These are phyloP conservation scores for Papilio polytes DNA, from an alignment of 1,140 invertebrate species.

Conservation along the genomic window DNA sequence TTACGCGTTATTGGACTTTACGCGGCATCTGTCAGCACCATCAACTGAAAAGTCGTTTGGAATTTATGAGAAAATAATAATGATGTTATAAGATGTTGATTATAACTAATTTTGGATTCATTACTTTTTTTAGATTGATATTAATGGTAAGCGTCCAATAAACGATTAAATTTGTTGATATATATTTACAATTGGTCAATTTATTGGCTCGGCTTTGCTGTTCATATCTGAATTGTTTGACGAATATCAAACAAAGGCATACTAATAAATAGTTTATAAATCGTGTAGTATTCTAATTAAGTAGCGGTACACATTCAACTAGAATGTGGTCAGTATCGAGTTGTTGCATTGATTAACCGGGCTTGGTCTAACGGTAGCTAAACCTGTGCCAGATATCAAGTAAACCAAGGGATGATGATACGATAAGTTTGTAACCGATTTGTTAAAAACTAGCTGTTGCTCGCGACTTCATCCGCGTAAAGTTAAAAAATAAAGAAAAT, in stretches of 20 bases:
- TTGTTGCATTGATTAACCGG: constrained; percentile 51
- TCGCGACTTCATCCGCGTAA: too few species aligned
- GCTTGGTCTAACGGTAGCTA: constrained; percentile 56
- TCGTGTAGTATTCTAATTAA: constrained; percentile 41
- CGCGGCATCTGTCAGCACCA: constrained; percentile 27
- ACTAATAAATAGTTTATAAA: not conserved
- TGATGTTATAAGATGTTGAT: constrained; percentile 14
- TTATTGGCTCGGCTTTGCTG: too few species aligned
- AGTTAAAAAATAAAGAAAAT: too few species aligned
- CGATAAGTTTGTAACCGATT: constrained; percentile 35
- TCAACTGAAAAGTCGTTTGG: constrained; percentile 25
- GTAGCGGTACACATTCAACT: constrained; percentile 50
- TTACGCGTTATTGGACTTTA: constrained; percentile 35
- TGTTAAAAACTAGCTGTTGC: not conserved
- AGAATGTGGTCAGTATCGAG: constrained; percentile 44
- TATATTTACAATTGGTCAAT: not conserved
- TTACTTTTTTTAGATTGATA: constrained; percentile 2
- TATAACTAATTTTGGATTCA: not conserved
- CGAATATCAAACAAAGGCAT: too few species aligned
- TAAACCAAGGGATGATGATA: constrained; percentile 50
- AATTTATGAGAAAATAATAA: constrained; percentile 34
- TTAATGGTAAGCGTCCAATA: not conserved
- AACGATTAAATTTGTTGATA: not conserved
- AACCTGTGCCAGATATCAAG: constrained; percentile 42
- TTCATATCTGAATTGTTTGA: too few species aligned